Evolutionary conservation across 2,113 vertebrate species (phyloP).

Genomic region (Eptesicus fuscus): DNA sequence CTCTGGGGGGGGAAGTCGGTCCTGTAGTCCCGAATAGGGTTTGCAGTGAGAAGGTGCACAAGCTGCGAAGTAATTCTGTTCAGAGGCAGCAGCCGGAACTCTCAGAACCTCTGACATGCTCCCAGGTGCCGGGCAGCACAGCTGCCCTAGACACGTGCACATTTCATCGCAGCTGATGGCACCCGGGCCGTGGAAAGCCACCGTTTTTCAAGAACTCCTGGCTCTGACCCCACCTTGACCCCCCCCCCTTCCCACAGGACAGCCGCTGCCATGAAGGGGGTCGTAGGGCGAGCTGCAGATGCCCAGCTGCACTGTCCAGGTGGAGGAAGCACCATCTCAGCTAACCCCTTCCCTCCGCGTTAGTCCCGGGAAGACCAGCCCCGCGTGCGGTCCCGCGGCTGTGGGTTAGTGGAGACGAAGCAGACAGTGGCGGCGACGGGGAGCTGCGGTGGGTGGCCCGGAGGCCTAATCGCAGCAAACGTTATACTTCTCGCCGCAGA

Average conservation of each 20-base stretch:
- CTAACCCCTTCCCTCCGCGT: constrained; percentile 82
- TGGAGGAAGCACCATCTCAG: background rate
- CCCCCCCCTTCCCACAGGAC: background rate
- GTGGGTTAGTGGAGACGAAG: constrained; percentile 83
- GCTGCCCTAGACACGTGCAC: constrained; percentile 36
- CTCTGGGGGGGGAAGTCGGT: background rate
- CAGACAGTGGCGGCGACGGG: constrained; percentile 44
- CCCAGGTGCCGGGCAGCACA: background rate
- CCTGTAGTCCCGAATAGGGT: background rate
- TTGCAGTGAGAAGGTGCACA: background rate
- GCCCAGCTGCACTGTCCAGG: constrained; percentile 3
- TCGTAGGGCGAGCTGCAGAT: background rate
- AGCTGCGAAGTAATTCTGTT: background rate
- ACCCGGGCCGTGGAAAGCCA: background rate
- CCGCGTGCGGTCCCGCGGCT: constrained; percentile 82
- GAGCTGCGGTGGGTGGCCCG: constrained; percentile 55
- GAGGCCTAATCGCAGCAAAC: constrained; percentile 92
- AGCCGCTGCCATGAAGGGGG: background rate
- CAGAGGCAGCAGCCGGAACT: background rate
- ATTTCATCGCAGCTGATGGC: background rate
- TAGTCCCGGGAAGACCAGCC: constrained; percentile 84
- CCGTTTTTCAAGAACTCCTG: background rate
- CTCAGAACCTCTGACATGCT: background rate
- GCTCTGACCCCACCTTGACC: background rate
- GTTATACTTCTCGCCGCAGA: constrained; percentile 98